Conservation (phyloP, 2,113 vertebrate genomes). For the Thalassarche chlororhynchos region DNA sequence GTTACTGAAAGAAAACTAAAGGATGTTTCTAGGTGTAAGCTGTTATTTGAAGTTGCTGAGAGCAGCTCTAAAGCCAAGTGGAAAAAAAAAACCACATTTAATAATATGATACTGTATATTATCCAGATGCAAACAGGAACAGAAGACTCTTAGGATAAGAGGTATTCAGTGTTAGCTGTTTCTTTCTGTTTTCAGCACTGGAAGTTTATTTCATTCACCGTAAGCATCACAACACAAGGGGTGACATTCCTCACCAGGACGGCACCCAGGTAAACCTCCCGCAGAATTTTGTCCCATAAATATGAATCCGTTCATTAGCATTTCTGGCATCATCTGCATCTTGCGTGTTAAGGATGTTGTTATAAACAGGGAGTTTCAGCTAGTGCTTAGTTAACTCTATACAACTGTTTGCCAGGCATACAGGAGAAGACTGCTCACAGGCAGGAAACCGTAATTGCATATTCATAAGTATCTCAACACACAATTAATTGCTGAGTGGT, state of each 20-base stretch:
- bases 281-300: not conserved
- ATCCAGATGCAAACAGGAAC: not conserved
- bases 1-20: not conserved
- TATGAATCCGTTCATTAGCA: not conserved
- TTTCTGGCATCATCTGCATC: not conserved
- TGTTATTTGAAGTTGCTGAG: not conserved
- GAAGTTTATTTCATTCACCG: not conserved
- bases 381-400: not conserved
- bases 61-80: not conserved
- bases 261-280: not conserved
- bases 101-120: not conserved
- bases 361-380: not conserved
- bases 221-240: not conserved
- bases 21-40: not conserved
- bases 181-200: not conserved
- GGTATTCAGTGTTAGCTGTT: not conserved
- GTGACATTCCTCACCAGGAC: not conserved
- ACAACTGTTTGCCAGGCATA: not conserved
- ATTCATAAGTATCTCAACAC: constrained; percentile 74
- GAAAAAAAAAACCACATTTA: accelerated
- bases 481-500: constrained; percentile 76
- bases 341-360: not conserved
- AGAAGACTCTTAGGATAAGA: not conserved
- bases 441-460: constrained; percentile 59
- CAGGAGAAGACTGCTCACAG: constrained; percentile 37